Conservation (phyloP, 2,797 vertebrate genomes). For the Alcedo atthis region DNA sequence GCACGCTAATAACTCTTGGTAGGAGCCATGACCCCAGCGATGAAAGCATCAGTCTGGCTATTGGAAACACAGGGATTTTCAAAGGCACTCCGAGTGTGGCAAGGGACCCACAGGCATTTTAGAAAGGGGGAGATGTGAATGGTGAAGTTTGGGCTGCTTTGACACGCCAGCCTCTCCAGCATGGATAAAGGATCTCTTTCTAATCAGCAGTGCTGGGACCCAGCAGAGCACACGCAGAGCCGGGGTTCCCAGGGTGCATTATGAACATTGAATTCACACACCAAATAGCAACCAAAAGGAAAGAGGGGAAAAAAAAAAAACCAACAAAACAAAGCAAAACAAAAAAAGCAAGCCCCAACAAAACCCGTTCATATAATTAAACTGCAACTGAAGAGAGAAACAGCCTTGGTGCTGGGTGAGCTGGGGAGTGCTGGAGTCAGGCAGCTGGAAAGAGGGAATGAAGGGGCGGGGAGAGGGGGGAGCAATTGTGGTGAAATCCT, state of each 20-base stretch:
- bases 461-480: neutral
- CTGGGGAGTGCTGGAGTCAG: conserved; percentile 24
- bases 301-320: neutral
- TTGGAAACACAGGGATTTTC: neutral
- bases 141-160: conserved; percentile 5
- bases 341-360: neutral
- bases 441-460: neutral
- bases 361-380: neutral
- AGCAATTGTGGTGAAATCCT: neutral
- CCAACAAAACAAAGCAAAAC: neutral
- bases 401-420: neutral
- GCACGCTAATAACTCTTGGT: neutral
- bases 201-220: conserved; percentile 19
- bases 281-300: conserved; percentile 2
- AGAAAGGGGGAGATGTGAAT: neutral
- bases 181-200: conserved; percentile 17
- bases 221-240: neutral
- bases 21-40: neutral
- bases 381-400: neutral
- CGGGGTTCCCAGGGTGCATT: neutral
- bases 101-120: neutral
- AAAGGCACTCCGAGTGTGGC: neutral
- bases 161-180: neutral
- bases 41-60: neutral
- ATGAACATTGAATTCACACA: conserved; percentile 27